Conservation (phyloP, 2,113 vertebrate genomes). For the Probosciger aterrimus region DNA sequence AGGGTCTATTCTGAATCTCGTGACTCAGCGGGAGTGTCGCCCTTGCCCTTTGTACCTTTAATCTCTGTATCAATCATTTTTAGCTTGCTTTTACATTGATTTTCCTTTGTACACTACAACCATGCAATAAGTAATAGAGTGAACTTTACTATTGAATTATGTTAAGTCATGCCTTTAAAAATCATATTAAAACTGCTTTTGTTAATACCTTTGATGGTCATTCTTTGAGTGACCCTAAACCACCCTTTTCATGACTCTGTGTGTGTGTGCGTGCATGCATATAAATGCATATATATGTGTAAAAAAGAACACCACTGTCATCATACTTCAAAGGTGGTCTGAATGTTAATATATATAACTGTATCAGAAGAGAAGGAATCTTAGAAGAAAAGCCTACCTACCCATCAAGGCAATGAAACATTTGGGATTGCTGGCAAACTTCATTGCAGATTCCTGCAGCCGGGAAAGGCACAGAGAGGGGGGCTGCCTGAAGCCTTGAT, state of each 20-base stretch:
- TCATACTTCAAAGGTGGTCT: not conserved
- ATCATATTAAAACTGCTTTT: not conserved
- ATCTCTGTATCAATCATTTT: not conserved
- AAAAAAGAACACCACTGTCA: not conserved
- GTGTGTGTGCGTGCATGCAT: rapidly evolving
- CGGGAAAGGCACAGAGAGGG: not conserved
- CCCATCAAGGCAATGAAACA: not conserved
- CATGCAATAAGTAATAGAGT: not conserved
- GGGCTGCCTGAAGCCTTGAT: not conserved
- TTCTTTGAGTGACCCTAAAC: not conserved
- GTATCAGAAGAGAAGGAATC: not conserved
- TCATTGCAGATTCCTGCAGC: not conserved
- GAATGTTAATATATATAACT: not conserved
- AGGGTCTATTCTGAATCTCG: not conserved
- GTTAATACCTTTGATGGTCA: not conserved
- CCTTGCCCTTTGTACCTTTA: not conserved
- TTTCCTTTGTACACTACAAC: not conserved
- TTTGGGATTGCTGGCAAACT: not conserved
- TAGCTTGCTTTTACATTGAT: not conserved
- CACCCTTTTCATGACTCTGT: not conserved
- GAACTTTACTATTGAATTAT: not conserved
- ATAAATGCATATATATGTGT: not conserved
- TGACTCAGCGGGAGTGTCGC: not conserved
- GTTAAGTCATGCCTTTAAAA: not conserved
- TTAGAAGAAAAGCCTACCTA: not conserved